phyloP scores from a whole-genome alignment of 1,140 invertebrate genomes.

The Rhyacophila brunnea region DNA sequence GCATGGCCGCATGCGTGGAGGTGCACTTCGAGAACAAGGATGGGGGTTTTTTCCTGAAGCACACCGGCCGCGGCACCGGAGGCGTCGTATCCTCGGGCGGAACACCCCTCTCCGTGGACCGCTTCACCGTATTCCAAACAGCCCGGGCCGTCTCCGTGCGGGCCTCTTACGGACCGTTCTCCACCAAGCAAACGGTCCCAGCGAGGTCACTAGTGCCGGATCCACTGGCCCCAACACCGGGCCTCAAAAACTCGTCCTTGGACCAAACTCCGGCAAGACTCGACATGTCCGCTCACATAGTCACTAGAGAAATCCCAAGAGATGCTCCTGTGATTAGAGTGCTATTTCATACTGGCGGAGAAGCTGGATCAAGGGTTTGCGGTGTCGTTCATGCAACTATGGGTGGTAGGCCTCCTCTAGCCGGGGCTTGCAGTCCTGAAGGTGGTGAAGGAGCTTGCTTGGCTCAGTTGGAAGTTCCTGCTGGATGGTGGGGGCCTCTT shows the following conservation, averaged over 20 bases:
- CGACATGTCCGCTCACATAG: conserved; percentile 89
- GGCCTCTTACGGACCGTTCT: conserved; percentile 89
- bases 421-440: conserved; percentile 82
- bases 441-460: conserved; percentile 87
- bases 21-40: conserved; percentile 89
- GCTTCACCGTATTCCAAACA: conserved; percentile 86
- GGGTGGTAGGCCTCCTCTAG: conserved; percentile 59
- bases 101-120: conserved; percentile 69
- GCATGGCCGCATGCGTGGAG: conserved; percentile 61
- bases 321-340: conserved; percentile 85
- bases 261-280: conserved; percentile 63
- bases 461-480: conserved; percentile 74
- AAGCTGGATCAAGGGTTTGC: conserved; percentile 58
- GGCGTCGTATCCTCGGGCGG: conserved; percentile 43
- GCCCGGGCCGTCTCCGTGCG: conserved; percentile 82
- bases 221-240: conserved; percentile 55
- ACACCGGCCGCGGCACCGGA: conserved; percentile 63
- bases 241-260: conserved; percentile 23
- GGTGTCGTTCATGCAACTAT: conserved; percentile 46
- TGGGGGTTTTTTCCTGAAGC: conserved; percentile 84
- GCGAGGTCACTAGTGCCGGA: conserved; percentile 83
- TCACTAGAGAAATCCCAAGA: conserved; percentile 75
- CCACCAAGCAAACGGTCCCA: conserved; percentile 90
- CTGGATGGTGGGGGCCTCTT: conserved; percentile 82
- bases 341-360: conserved; percentile 84